Evolutionary conservation across 2,797 vertebrate species (phyloP).

Genomic region (Oreochromis grahami): DNA sequence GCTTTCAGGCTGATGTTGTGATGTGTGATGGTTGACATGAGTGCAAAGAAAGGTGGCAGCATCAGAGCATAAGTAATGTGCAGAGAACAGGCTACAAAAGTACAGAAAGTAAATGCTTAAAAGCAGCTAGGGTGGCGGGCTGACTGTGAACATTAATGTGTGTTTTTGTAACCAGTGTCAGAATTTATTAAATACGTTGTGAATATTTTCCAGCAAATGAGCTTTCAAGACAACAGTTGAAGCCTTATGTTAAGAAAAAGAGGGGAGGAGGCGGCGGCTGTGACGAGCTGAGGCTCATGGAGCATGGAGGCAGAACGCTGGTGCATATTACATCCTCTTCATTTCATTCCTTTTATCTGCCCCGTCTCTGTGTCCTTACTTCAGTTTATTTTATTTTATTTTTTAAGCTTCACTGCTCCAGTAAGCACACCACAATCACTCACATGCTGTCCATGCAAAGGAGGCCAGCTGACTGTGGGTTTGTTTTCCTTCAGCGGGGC

Average conservation of each 20-base stretch:
- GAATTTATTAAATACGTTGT: not conserved
- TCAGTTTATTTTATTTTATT: not conserved
- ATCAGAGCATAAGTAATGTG: not conserved
- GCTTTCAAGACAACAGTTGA: not conserved
- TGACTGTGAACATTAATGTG: not conserved
- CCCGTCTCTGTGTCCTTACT: not conserved
- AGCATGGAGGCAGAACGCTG: not conserved
- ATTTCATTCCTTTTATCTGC: slow-evolving; percentile 5
- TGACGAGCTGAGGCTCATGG: not conserved
- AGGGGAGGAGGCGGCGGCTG: not conserved
- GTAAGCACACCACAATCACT: slow-evolving; percentile 20
- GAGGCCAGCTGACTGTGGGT: slow-evolving; percentile 69
- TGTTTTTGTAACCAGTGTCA: not conserved
- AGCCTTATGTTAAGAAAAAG: not conserved
- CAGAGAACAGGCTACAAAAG: not conserved
- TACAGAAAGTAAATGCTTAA: not conserved
- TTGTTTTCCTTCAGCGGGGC: slow-evolving; percentile 59
- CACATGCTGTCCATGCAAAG: slow-evolving; percentile 43
- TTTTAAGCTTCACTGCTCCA: not conserved
- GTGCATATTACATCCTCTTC: not conserved
- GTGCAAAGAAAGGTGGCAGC: not conserved
- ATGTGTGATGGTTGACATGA: not conserved
- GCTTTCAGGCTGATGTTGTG: not conserved
- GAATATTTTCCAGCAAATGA: not conserved
- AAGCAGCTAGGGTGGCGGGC: not conserved